Conservation (phyloP, 1,140 invertebrate genomes). For the Ditylenchus dipsaci region DNA sequence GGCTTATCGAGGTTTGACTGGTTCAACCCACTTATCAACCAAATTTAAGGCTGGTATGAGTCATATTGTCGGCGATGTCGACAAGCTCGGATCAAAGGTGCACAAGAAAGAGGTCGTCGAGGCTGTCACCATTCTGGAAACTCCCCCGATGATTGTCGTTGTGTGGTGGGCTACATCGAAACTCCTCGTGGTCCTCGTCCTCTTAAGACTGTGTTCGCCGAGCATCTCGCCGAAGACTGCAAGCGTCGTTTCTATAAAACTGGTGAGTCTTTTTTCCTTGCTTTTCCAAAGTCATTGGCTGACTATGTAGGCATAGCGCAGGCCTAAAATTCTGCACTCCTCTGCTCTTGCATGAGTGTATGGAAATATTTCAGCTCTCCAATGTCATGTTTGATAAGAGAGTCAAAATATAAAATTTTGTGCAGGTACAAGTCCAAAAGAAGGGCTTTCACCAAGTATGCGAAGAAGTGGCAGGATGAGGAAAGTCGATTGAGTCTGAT, state of each 20-base stretch:
- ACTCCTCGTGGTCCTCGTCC: conserved; percentile 90
- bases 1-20: no score
- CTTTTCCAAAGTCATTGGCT: not conserved
- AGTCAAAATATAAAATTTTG: conserved; percentile 29
- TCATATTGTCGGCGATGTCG: conserved; percentile 95
- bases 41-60: conserved; percentile 61
- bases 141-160: conserved; percentile 94
- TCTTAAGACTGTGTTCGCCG: conserved; percentile 92
- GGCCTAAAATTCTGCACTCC: conserved; percentile 16
- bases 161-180: conserved; percentile 95
- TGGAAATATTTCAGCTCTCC: conserved; percentile 44
- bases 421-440: conserved; percentile 97
- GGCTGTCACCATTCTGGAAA: conserved; percentile 93
- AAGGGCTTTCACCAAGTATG: conserved; percentile 98
- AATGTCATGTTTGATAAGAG: conserved; percentile 54
- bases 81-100: conserved; percentile 92
- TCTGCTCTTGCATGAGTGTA: conserved; percentile 35
- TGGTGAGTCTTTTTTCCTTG: conserved; percentile 70
- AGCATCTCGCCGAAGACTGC: conserved; percentile 96
- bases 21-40: no score
- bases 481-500: conserved; percentile 92
- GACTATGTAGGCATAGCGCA: not conserved
- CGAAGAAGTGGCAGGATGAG: conserved; percentile 97
- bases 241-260: conserved; percentile 98
- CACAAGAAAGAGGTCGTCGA: conserved; percentile 99